These are phyloP conservation scores for Allobates femoralis DNA, from an alignment of 2,797 vertebrate genomes.

Conservation along the genomic window DNA sequence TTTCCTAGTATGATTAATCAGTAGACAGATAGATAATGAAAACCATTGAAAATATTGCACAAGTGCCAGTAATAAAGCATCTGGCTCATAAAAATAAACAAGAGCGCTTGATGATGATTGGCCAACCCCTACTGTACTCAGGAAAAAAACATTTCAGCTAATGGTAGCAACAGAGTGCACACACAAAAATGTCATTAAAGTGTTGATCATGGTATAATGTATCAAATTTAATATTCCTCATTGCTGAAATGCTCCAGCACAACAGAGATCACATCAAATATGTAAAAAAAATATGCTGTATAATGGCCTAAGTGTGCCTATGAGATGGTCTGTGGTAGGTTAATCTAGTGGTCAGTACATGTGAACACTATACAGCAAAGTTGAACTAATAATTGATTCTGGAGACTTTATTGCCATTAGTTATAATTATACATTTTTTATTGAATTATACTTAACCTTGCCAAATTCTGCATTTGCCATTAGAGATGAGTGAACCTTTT, in stretches of 20 bases:
- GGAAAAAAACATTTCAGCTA: constrained; percentile 34
- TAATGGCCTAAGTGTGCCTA: neutral
- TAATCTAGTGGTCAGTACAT: neutral
- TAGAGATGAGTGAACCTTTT: too few relatives aligned
- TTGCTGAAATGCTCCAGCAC: neutral
- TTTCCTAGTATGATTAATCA: constrained; percentile 53
- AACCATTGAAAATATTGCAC: constrained; percentile 45
- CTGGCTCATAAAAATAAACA: constrained; percentile 49
- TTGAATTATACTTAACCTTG: too few relatives aligned
- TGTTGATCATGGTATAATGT: neutral
- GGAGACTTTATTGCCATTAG: too few relatives aligned
- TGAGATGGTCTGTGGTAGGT: neutral
- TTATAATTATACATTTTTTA: too few relatives aligned
- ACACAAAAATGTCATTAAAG: constrained; percentile 20
- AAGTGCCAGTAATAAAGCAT: constrained; percentile 51
- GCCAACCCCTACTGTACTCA: constrained; percentile 9
- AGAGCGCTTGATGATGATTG: constrained; percentile 23
- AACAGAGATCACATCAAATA: neutral
- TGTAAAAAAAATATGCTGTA: neutral
- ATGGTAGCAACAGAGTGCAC: neutral
- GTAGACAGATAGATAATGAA: constrained; percentile 44
- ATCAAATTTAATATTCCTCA: neutral
- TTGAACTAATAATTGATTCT: too few relatives aligned
- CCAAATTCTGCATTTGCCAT: too few relatives aligned
- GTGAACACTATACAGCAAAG: neutral